Base-by-base conservation (phyloP, 1,140 invertebrate species). In the Drosophila willistoni region DNA sequence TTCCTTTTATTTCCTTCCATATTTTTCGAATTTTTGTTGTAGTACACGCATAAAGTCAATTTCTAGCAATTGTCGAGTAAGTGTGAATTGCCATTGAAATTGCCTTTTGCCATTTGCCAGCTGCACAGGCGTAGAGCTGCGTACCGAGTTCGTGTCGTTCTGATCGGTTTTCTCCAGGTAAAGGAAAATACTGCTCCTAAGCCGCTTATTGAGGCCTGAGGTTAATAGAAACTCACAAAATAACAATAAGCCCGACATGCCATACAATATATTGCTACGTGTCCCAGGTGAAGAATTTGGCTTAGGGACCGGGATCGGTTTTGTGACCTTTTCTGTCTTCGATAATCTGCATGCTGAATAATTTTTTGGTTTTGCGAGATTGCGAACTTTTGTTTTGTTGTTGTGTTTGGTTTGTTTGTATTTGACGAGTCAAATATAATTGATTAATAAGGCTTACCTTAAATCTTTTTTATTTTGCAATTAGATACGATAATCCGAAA, bases 21-120 rank as follows among this genome's bases (percentile, higher is more conserved):
- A 67, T 22, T 22, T 12, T 51, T 3, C 44, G 17, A 22, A 51
- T 22, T n/a, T 71, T 68, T 70, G 60, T 67, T 44, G 55, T 71
- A 64, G 81, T 81, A 84, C 85, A 81, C 80, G 85, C 85, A 74
- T 64, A 79, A 65, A 89, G 81, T 89, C 85, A 90, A 81, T 71
- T 84, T 84, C 71, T 69, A 78, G 85, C 80, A 89, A 89, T 89
- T 89, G 84, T 73, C 85, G 64, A 39, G 34, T 64, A 71, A 90
- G 84, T 89, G 85, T 89, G 84, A 89, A 89, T 89, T 89, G 85
- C 71, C 74, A 54, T 90, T 90, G 78, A 90, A 77, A 79, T 90
- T 85, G 82, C 63, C 57, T 68, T 47, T 47, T 44, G 17, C 36
- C 33, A 57, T 65, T 68, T 86, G 80, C 79, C 87, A 90, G 87